Evolutionary conservation across 1,140 invertebrate genomes (phyloP).

Genomic region (Euura saliciscinereae): DNA sequence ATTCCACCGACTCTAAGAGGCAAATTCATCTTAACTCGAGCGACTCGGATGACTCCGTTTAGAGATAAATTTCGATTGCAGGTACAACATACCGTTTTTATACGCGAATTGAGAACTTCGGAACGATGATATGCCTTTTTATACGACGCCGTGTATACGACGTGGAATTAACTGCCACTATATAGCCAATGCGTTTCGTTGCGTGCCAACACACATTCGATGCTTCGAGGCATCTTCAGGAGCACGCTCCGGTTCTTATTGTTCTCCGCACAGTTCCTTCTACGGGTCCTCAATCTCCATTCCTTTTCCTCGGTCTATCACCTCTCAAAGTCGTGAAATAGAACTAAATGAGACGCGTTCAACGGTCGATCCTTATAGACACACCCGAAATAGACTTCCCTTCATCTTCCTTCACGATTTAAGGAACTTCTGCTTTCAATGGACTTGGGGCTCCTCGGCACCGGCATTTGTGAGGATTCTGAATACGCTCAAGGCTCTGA

Average conservation of each 20-base stretch:
- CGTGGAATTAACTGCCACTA: not conserved
- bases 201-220: not conserved
- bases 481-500: conserved; percentile 6
- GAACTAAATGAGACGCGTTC: conserved; percentile 32
- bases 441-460: no score
- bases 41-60: no score
- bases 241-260: conserved; percentile 4
- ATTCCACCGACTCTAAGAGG: no score
- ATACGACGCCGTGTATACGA: not conserved
- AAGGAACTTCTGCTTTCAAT: no score
- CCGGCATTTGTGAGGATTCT: no score
- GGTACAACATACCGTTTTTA: no score
- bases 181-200: not conserved
- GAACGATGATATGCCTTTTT: not conserved
- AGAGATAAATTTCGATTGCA: no score
- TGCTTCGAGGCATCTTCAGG: not conserved
- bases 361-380: not conserved
- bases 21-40: no score
- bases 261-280: not conserved
- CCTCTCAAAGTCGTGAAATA: conserved; percentile 22
- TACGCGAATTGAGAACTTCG: no score
- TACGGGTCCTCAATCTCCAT: not conserved
- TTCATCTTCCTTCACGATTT: no score
- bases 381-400: not conserved
- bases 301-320: conserved; percentile 22